Base-by-base conservation (phyloP, 2,888 invertebrate genomes). In the Allophyes oxyacanthae region DNA sequence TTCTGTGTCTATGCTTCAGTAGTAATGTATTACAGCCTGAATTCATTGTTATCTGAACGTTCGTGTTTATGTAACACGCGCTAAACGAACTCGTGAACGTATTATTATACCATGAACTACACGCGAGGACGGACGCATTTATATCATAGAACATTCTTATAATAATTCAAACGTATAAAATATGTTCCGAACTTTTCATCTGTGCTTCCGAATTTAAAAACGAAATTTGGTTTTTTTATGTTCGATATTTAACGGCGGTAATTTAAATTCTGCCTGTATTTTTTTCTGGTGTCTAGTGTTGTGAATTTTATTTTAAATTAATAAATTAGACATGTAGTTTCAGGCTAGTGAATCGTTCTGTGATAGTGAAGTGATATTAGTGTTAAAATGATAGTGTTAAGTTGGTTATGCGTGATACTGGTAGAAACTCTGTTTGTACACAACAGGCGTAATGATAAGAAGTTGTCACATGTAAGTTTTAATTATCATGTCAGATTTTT, bases 301-400 rank as follows among this genome's bases (percentile, higher is more conserved):
- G 46, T 20, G 20, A 20, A 20, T 20, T 10, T 40, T 32, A 28
- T n/a, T n/a, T 34, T 0, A 3, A 34, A n/a, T 5, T 11, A 42
- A 13, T 28, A 7, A 53, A 46, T 44, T 54, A 43, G 40, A 46
- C 42, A 14, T 20, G 0, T 50, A 43, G 49, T 41, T 50, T n/a
- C n/a, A n/a, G 56, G 64, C 58, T 51, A 62, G 59, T 71, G 52
- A 80, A 77, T 72, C 56, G 56, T 60, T 73, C 88, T 90, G 91
- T 91, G 90, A 90, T 90, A 89, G 43, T 70, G 60, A 64, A 80
- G 86, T 90, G 88, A 87, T 88, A 87, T 74, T 84, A 82, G 59
- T 45, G 64, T 73, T 62, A 86, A 75, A 77, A 92, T 92, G 92
- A 92, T 93, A 84, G 87, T 92, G 20, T 53, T 89, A 61, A 86